These are phyloP conservation scores for Erythrolamprus reginae DNA, from an alignment of 2,113 vertebrate species.

Conservation along the genomic window DNA sequence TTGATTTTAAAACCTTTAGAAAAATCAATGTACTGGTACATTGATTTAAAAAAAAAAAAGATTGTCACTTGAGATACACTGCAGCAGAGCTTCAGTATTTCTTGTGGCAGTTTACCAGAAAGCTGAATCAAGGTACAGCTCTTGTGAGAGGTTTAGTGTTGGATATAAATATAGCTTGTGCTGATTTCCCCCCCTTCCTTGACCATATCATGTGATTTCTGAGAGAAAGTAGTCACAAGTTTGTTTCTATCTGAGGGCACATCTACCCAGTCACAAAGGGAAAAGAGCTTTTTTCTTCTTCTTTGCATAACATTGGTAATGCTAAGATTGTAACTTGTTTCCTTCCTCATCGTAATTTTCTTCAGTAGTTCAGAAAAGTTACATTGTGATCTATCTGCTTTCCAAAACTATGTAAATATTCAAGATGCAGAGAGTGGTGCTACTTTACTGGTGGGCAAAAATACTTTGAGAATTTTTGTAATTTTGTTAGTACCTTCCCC, in stretches of 20 bases:
- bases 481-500: background rate
- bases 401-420: slow-evolving; percentile 62
- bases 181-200: slow-evolving; percentile 70
- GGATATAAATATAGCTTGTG: slow-evolving; percentile 79
- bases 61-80: slow-evolving; percentile 73
- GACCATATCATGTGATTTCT: slow-evolving; percentile 85
- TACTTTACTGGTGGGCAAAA: slow-evolving; percentile 37
- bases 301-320: slow-evolving; percentile 74
- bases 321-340: slow-evolving; percentile 77
- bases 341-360: slow-evolving; percentile 79
- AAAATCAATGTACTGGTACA: slow-evolving; percentile 6
- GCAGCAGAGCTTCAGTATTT: slow-evolving; percentile 67
- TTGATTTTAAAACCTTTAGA: slow-evolving; percentile 64
- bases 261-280: slow-evolving; percentile 64
- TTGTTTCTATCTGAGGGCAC: slow-evolving; percentile 81
- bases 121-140: slow-evolving; percentile 79
- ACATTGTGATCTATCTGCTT: slow-evolving; percentile 54
- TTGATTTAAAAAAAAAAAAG: slow-evolving; percentile 56
- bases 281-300: slow-evolving; percentile 61
- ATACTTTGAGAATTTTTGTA: slow-evolving; percentile 30
- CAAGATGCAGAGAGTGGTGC: background rate
- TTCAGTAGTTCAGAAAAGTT: slow-evolving; percentile 73
- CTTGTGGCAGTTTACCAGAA: slow-evolving; percentile 73
- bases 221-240: slow-evolving; percentile 82
- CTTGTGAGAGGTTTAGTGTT: slow-evolving; percentile 83